phyloP scores from a whole-genome alignment of 2,797 vertebrate genomes.

The Squalus acanthias region DNA sequence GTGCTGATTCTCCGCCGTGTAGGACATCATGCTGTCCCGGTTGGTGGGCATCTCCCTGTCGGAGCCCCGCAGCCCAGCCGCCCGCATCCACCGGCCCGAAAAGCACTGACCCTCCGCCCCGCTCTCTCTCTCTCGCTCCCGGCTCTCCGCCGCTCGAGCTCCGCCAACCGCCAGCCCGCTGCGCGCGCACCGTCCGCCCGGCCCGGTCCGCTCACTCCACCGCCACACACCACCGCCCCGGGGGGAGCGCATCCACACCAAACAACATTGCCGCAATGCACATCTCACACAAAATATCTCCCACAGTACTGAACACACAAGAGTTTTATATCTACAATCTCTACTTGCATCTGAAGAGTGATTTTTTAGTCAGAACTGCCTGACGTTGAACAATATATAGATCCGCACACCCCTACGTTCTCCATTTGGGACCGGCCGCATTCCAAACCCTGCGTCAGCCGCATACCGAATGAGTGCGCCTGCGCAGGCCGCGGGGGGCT shows the following conservation, averaged over 20 bases:
- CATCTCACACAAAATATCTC: neutral
- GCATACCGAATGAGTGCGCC: neutral
- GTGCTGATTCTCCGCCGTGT: constrained; percentile 79
- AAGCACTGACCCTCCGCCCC: neutral
- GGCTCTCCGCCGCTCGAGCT: neutral
- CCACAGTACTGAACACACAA: neutral
- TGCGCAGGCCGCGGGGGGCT: neutral
- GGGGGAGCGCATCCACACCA: no score
- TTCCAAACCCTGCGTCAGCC: neutral
- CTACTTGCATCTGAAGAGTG: no score
- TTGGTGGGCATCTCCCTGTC: constrained; percentile 85
- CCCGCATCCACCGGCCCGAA: neutral
- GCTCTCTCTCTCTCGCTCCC: no score
- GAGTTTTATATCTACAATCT: rapidly evolving
- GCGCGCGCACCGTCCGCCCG: neutral
- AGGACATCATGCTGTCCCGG: constrained; percentile 89
- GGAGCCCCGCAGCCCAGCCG: neutral
- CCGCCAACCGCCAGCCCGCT: neutral
- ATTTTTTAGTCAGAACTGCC: no score
- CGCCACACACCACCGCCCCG: no score
- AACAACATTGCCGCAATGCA: neutral
- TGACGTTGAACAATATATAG: no score
- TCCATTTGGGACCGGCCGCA: neutral
- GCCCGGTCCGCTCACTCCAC: neutral
- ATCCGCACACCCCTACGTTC: neutral